phyloP scores from a whole-genome alignment of 2,113 vertebrate genomes.

The Catharus minimus region DNA sequence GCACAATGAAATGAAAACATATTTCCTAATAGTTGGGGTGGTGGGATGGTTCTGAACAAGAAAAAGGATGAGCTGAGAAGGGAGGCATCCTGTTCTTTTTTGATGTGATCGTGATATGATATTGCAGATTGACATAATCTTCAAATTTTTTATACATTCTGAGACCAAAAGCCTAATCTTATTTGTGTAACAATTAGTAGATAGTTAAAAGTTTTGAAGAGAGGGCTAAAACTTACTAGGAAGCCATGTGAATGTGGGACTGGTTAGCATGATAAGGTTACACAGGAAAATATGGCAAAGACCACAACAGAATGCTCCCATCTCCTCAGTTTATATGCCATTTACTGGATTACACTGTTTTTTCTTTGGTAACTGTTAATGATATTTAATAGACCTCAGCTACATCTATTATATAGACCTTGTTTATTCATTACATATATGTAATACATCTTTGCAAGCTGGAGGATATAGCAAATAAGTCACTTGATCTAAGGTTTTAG shows the following conservation, averaged over 20 bases:
- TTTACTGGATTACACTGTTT: neutral
- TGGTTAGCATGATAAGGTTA: neutral
- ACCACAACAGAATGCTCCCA: neutral
- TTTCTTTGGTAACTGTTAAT: neutral
- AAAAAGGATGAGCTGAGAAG: neutral
- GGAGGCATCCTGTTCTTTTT: neutral
- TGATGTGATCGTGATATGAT: neutral
- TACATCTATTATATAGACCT: neutral
- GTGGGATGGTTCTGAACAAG: neutral
- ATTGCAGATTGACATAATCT: neutral
- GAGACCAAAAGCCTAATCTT: neutral
- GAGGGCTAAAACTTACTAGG: neutral
- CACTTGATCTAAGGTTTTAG: neutral
- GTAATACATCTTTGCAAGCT: neutral
- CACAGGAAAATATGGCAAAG: neutral
- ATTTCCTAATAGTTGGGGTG: neutral
- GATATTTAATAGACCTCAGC: neutral
- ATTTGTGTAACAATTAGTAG: neutral
- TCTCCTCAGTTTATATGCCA: neutral
- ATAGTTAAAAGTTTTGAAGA: neutral
- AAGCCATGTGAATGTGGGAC: neutral
- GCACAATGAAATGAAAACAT: neutral
- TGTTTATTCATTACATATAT: neutral
- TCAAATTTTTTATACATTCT: neutral
- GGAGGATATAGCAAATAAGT: neutral